A percentile compares a stretch with the other conserved stretches of the same genome.
Conservation (phyloP, 2,113 vertebrate genomes). For the Leiothrix lutea region DNA sequence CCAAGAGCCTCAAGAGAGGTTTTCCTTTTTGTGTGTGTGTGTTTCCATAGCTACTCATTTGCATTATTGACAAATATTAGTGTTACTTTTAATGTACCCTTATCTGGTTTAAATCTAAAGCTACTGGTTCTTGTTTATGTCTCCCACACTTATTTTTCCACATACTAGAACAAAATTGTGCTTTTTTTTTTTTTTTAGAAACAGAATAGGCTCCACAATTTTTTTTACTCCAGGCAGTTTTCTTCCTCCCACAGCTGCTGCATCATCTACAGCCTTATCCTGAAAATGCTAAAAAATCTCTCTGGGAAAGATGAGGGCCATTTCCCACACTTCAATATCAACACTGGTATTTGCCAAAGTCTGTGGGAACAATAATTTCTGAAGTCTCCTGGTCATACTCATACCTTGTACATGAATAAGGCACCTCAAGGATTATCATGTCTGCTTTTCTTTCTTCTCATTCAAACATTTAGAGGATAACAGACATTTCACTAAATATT, state of each 20-base stretch:
- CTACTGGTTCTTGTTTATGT: not conserved
- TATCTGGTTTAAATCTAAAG: not conserved
- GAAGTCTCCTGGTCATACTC: not conserved
- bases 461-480: not conserved
- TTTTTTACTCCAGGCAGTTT: not conserved
- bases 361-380: not conserved
- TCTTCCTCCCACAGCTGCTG: not conserved
- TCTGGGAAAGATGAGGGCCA: not conserved
- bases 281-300: not conserved
- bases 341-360: not conserved
- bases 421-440: not conserved
- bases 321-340: not conserved
- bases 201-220: not conserved
- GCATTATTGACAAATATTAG: not conserved
- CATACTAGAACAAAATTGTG: not conserved
- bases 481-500: not conserved
- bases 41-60: not conserved
- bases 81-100: not conserved
- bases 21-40: not conserved
- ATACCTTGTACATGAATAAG: not conserved
- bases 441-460: not conserved
- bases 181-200: not conserved
- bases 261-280: not conserved
- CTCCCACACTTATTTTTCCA: not conserved
- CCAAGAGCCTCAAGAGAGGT: not conserved